These are phyloP conservation scores for Protomyctophum bolini DNA, from an alignment of 2,113 vertebrate species.

Conservation along the genomic window DNA sequence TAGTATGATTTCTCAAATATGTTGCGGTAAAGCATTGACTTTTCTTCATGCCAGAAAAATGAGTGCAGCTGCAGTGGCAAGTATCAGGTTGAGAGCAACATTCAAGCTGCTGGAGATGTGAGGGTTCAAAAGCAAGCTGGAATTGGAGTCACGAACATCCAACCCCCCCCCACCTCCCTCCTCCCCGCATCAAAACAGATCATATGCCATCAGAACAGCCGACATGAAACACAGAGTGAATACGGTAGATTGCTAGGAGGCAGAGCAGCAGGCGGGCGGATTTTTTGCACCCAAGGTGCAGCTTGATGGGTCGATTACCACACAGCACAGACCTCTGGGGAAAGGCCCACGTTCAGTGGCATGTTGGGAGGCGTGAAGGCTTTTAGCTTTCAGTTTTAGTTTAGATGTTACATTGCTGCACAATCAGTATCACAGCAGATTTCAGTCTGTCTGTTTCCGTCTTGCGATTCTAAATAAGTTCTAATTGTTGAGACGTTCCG, in stretches of 20 bases:
- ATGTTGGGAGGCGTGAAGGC: neutral
- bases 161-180: neutral
- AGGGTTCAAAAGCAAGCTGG: conserved; percentile 4
- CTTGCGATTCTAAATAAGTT: neutral
- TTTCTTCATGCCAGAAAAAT: no score
- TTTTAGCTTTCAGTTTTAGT: conserved; percentile 12
- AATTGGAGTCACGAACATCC: neutral
- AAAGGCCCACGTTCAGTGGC: neutral
- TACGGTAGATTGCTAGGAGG: conserved; percentile 29
- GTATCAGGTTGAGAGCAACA: conserved; percentile 14
- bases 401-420: conserved; percentile 6
- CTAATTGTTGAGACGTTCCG: neutral
- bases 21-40: no score
- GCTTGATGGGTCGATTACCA: conserved; percentile 40
- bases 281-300: conserved; percentile 37
- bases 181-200: conserved; percentile 20
- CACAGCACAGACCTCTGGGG: conserved; percentile 6
- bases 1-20: no score
- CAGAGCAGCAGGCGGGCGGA: conserved; percentile 16
- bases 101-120: conserved; percentile 9
- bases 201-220: conserved; percentile 33
- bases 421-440: neutral
- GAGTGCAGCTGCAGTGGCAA: neutral
- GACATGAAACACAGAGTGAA: conserved; percentile 34
- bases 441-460: conserved; percentile 22